A percentile compares a stretch with the other conserved stretches of the same genome.
phyloP scores from a whole-genome alignment of 2,797 vertebrate species.

The Sphenopsis melanotis region DNA sequence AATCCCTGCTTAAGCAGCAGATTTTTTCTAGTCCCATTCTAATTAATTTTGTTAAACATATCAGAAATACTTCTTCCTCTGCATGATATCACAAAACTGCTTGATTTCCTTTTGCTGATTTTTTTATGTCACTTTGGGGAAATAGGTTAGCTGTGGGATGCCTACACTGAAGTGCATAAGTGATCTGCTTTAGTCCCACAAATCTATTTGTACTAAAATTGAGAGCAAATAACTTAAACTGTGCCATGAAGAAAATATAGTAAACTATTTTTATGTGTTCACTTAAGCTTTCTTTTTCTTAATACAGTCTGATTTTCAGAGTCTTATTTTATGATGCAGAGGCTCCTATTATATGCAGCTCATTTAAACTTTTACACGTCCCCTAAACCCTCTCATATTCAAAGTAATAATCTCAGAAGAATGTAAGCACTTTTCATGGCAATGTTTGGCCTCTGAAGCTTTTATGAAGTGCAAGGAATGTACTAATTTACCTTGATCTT shows the following conservation, averaged over 20 bases:
- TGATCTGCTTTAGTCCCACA: background rate
- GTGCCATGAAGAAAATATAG: background rate
- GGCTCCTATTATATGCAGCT: background rate
- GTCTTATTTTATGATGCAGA: background rate
- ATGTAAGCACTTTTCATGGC: background rate
- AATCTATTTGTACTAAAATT: slow-evolving; percentile 7
- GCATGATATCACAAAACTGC: slow-evolving; percentile 27
- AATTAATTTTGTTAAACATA: slow-evolving; percentile 36
- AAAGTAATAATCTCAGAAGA: background rate
- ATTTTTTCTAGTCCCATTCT: background rate
- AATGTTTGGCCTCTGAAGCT: background rate
- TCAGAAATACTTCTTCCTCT: slow-evolving; percentile 33
- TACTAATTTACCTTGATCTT: slow-evolving; percentile 36
- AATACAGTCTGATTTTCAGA: background rate
- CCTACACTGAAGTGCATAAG: background rate
- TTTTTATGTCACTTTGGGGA: slow-evolving; percentile 41
- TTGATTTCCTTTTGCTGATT: slow-evolving; percentile 50
- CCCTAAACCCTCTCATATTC: background rate
- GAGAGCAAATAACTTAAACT: background rate
- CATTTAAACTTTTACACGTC: background rate
- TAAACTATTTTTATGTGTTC: background rate
- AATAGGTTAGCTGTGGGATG: slow-evolving; percentile 51
- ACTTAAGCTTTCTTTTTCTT: background rate
- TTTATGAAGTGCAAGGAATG: slow-evolving; percentile 33
- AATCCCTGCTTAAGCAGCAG: background rate